These are phyloP conservation scores for Magallana gigas DNA, from an alignment of 1,140 invertebrate genomes.

Conservation along the genomic window DNA sequence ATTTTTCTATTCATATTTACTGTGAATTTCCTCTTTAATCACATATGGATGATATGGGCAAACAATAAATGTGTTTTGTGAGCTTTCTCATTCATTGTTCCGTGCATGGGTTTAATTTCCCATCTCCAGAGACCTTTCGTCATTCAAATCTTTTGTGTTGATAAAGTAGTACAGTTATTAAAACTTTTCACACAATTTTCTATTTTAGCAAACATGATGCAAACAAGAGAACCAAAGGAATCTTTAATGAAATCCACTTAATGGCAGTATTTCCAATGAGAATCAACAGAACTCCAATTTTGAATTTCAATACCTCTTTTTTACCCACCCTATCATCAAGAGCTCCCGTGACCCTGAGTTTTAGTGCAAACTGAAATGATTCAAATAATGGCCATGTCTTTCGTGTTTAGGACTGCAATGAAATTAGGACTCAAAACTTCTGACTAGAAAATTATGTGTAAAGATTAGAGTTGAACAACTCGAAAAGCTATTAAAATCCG, in stretches of 20 bases:
- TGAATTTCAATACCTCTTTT: background rate
- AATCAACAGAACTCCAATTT: constrained; percentile 26
- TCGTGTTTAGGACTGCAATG: background rate
- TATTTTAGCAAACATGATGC: constrained; percentile 33
- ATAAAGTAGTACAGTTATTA: background rate
- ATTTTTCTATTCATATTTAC: no score
- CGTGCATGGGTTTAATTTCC: background rate
- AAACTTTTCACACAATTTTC: background rate
- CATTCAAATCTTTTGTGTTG: background rate
- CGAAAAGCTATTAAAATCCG: background rate
- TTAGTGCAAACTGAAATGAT: constrained; percentile 37
- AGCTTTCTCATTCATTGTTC: constrained; percentile 5
- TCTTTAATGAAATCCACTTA: constrained; percentile 35
- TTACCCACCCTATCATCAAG: background rate
- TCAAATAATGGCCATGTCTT: background rate
- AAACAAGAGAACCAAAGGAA: constrained; percentile 24
- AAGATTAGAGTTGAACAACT: constrained; percentile 19
- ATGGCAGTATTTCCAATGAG: constrained; percentile 1
- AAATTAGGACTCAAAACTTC: background rate
- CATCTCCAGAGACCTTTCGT: background rate
- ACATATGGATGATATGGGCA: background rate
- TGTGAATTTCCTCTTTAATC: background rate
- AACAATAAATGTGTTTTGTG: background rate
- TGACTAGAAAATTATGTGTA: background rate
- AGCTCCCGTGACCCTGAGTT: background rate